phyloP scores from a whole-genome alignment of 2,113 vertebrate species.

The Glaucomys volans region DNA sequence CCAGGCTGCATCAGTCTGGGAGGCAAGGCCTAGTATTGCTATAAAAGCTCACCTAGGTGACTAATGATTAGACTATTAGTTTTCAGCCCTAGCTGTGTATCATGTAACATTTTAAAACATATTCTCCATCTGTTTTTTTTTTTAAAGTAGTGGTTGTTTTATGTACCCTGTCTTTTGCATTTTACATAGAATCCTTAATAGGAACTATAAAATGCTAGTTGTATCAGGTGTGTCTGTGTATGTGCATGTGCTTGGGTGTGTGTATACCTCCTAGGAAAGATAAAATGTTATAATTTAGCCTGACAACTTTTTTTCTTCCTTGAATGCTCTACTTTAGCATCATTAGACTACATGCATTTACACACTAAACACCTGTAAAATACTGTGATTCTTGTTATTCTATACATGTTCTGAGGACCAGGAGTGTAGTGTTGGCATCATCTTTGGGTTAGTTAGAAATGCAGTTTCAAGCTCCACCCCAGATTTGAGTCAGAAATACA shows the following conservation, averaged over 20 bases:
- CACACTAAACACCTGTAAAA: slow-evolving; percentile 2
- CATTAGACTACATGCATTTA: slow-evolving; percentile 25
- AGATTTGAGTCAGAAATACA: slow-evolving; percentile 11
- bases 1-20: neutral
- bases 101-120: slow-evolving; percentile 2
- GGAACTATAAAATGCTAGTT: neutral
- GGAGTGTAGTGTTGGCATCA: neutral
- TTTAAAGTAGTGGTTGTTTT: slow-evolving; percentile 27
- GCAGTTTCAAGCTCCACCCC: neutral
- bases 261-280: slow-evolving; percentile 12
- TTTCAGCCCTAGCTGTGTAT: neutral
- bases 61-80: neutral
- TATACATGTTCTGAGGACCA: neutral
- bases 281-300: neutral
- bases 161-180: neutral
- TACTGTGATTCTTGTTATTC: neutral
- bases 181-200: neutral
- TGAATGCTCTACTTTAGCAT: neutral
- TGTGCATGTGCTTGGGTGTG: neutral
- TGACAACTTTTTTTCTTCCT: neutral
- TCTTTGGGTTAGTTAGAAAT: slow-evolving; percentile 24
- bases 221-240: neutral
- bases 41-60: neutral
- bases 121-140: neutral
- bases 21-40: neutral